Evolutionary conservation across 2,113 vertebrate species (phyloP).

Genomic region (Baryphthengus martii): DNA sequence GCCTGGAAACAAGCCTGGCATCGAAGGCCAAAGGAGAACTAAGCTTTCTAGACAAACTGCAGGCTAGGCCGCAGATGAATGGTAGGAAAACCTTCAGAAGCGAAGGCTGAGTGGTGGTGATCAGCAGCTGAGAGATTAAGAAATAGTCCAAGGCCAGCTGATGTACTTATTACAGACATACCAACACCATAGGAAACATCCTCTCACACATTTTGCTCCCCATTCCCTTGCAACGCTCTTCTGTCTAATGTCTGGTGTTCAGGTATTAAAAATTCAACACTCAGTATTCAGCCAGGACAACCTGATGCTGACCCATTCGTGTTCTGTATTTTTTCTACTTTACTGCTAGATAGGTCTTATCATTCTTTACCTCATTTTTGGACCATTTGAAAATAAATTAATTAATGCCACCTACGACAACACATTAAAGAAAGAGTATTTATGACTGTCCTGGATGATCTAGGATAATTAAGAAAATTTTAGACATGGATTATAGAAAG

Average conservation of each 20-base stretch:
- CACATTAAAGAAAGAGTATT: background rate
- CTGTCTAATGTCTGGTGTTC: background rate
- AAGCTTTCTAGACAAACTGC: background rate
- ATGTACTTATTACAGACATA: background rate
- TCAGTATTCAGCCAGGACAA: background rate
- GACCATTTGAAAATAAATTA: background rate
- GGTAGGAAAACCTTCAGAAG: background rate
- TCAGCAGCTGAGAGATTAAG: background rate
- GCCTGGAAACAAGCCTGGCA: background rate
- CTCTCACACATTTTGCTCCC: background rate
- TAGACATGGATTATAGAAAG: background rate
- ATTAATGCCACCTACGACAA: background rate
- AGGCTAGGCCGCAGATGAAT: background rate
- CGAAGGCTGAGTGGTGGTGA: background rate
- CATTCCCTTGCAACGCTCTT: background rate
- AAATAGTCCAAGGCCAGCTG: background rate
- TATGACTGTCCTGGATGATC: background rate
- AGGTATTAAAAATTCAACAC: background rate
- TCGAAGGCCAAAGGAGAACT: background rate
- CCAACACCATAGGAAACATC: background rate
- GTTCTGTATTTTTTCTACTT: background rate
- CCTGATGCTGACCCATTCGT: background rate
- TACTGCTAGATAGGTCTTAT: background rate
- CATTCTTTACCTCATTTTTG: background rate
- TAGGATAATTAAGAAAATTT: background rate